phyloP scores from a whole-genome alignment of 2,797 vertebrate species.

The Carapus acus region DNA sequence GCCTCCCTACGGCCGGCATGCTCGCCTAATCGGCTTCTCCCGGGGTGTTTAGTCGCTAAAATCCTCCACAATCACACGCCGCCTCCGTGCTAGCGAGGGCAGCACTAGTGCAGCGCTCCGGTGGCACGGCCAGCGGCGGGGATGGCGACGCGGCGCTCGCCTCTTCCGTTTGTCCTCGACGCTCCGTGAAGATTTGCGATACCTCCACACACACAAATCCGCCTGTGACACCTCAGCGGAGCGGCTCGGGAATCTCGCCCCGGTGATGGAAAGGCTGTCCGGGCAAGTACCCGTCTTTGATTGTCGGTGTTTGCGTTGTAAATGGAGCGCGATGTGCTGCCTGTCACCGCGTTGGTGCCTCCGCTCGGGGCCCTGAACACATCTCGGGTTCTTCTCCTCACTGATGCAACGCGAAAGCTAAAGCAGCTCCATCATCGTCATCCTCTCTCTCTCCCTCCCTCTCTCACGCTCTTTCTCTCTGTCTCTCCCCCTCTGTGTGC shows the following conservation, averaged over 20 bases:
- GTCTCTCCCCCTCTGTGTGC: constrained; percentile 10
- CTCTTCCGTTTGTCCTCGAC: constrained; percentile 33
- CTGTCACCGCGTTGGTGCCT: constrained; percentile 2
- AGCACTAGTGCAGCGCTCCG: constrained; percentile 51
- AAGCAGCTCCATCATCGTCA: constrained; percentile 6
- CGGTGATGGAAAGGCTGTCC: constrained; percentile 59
- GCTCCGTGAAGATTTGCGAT: constrained; percentile 51
- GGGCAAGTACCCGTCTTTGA: constrained; percentile 54
- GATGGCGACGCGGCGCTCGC: constrained; percentile 56
- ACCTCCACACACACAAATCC: constrained; percentile 35
- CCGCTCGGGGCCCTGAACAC: constrained; percentile 6
- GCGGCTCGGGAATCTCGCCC: constrained; percentile 32
- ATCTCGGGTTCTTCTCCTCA: too few species aligned
- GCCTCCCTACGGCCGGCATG: constrained; percentile 19
- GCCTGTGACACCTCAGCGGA: constrained; percentile 30
- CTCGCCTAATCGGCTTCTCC: constrained; percentile 6
- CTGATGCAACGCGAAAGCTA: not conserved
- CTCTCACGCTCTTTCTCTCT: too few species aligned
- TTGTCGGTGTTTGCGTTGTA: constrained; percentile 12
- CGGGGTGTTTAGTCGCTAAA: not conserved
- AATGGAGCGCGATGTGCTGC: not conserved
- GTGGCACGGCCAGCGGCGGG: constrained; percentile 27
- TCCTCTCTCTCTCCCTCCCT: too few species aligned
- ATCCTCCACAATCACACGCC: constrained; percentile 19
- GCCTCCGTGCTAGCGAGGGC: constrained; percentile 45